A percentile compares a stretch with the other conserved stretches of the same genome.
Conservation (phyloP, 2,113 vertebrate species). For the Sus scrofa region T2T-Sscrofa CM000818.6:126977501-126978000, state of each 20-base stretch:
- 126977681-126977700: neutral
- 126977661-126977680: neutral
- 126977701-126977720: neutral
- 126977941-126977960: no score
- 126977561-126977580: neutral
- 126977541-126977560: neutral
- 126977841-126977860: neutral
- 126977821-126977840: neutral
- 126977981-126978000: no score
- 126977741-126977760: neutral
- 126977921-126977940: no score
- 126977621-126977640: neutral
- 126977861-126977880: neutral
- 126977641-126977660: neutral
- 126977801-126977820: neutral
- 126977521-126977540: neutral
- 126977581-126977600: neutral
- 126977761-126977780: neutral
- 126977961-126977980: no score
- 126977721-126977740: neutral
- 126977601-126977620: neutral
- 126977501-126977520: no score
- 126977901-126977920: no score
- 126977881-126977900: neutral
- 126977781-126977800: fast-evolving